phyloP scores from a whole-genome alignment of 2,797 vertebrate species.

The Streptopelia turtur region DNA sequence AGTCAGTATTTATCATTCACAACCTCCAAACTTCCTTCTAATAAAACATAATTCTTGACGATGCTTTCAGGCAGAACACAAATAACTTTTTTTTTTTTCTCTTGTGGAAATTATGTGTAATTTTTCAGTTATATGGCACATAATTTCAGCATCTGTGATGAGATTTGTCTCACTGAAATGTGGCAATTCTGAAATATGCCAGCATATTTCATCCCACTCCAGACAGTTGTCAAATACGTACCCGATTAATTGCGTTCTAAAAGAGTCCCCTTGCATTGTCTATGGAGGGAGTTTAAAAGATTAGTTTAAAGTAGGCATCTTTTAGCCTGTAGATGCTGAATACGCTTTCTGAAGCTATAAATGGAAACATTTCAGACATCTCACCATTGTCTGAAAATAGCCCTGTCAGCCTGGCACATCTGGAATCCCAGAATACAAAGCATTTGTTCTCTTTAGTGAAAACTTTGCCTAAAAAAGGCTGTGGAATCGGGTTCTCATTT shows the following conservation, averaged over 20 bases:
- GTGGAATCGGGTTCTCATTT: not conserved
- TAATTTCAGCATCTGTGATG: not conserved
- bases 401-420: constrained; percentile 39
- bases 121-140: not conserved
- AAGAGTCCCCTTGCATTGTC: not conserved
- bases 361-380: constrained; percentile 60
- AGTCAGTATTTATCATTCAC: not conserved
- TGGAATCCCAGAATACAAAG: constrained; percentile 27
- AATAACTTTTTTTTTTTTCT: not conserved
- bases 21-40: not conserved
- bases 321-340: constrained; percentile 15
- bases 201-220: not conserved
- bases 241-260: not conserved
- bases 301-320: not conserved
- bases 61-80: not conserved
- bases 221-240: constrained; percentile 1
- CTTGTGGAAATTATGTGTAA: not conserved
- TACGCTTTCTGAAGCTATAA: constrained; percentile 46
- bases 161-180: not conserved
- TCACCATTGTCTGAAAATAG: constrained; percentile 62
- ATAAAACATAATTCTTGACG: not conserved
- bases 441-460: constrained; percentile 43
- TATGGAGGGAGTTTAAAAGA: not conserved
- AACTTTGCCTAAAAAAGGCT: constrained; percentile 63
- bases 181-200: not conserved